These are phyloP conservation scores for Heliconius hewitsoni DNA, from an alignment of 1,140 invertebrate genomes.

Conservation along the genomic window DNA sequence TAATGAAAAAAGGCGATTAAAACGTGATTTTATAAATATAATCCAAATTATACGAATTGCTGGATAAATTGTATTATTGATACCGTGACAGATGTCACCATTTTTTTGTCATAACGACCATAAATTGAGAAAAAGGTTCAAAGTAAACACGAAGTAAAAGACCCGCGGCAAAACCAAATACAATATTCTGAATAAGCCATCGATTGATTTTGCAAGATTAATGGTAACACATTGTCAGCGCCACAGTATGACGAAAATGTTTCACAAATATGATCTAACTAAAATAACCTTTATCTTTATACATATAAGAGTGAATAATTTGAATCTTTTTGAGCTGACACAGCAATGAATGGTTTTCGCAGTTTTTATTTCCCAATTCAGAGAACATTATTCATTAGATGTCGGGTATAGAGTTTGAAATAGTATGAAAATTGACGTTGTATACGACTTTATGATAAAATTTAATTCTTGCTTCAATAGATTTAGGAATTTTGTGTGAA, in stretches of 20 bases:
- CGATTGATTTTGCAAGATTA: slow-evolving; percentile 81
- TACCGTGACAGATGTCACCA: slow-evolving; percentile 64
- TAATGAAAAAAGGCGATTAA: background rate
- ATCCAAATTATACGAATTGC: background rate
- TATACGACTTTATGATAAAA: slow-evolving; percentile 45
- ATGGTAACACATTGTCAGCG: slow-evolving; percentile 79
- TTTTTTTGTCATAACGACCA: slow-evolving; percentile 55
- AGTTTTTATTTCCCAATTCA: slow-evolving; percentile 44
- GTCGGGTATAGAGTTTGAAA: slow-evolving; percentile 43
- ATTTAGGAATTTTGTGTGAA: slow-evolving; percentile 77
- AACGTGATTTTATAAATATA: background rate
- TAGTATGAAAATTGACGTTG: slow-evolving; percentile 26
- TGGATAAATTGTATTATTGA: background rate
- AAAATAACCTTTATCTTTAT: slow-evolving; percentile 64
- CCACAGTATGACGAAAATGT: slow-evolving; percentile 72
- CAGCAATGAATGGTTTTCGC: slow-evolving; percentile 51
- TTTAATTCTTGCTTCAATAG: slow-evolving; percentile 51
- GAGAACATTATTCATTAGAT: slow-evolving; percentile 38
- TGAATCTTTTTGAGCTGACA: slow-evolving; percentile 65
- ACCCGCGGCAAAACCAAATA: slow-evolving; percentile 75
- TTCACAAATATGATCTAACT: slow-evolving; percentile 54
- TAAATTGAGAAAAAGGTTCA: slow-evolving; percentile 76
- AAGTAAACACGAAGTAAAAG: slow-evolving; percentile 76
- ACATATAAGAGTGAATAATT: slow-evolving; percentile 63
- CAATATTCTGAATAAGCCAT: slow-evolving; percentile 81